phyloP scores from a whole-genome alignment of 2,888 invertebrate species.

The Crematogaster levior region DNA sequence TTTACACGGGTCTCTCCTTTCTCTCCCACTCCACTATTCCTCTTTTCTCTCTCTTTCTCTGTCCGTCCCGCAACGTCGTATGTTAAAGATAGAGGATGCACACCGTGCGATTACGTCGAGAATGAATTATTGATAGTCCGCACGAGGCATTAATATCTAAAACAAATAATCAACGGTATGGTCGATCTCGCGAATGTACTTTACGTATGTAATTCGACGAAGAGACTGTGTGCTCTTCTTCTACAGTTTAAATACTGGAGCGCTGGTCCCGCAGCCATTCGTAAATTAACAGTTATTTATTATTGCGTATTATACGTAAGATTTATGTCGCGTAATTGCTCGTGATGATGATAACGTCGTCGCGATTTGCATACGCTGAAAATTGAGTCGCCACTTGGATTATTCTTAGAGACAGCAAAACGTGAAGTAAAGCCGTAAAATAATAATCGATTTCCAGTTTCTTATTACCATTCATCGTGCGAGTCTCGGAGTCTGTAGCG shows the following conservation, averaged over 20 bases:
- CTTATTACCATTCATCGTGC: conserved; percentile 19
- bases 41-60: not conserved
- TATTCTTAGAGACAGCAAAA: conserved; percentile 24
- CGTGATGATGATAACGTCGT: conserved; percentile 43
- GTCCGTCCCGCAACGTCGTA: conserved; percentile 62
- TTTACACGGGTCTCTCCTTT: conserved; percentile 82
- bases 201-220: conserved; percentile 28
- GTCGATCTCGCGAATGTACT: conserved; percentile 35
- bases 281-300: conserved; percentile 31
- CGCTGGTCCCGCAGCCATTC: not conserved
- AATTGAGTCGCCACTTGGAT: conserved; percentile 38
- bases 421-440: conserved; percentile 11
- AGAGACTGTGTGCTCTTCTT: not conserved
- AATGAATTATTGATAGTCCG: conserved; percentile 82
- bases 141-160: conserved; percentile 81
- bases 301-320: conserved; percentile 4
- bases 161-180: conserved; percentile 78
- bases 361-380: conserved; percentile 3
- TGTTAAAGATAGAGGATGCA: conserved; percentile 73
- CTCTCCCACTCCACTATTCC: conserved; percentile 42
- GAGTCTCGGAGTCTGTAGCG: not conserved
- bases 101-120: conserved; percentile 80
- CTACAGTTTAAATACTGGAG: not conserved
- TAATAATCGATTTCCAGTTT: conserved; percentile 40
- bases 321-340: conserved; percentile 41